These are phyloP conservation scores for Anableps anableps DNA, from an alignment of 2,797 vertebrate species.

Conservation along the genomic window DNA sequence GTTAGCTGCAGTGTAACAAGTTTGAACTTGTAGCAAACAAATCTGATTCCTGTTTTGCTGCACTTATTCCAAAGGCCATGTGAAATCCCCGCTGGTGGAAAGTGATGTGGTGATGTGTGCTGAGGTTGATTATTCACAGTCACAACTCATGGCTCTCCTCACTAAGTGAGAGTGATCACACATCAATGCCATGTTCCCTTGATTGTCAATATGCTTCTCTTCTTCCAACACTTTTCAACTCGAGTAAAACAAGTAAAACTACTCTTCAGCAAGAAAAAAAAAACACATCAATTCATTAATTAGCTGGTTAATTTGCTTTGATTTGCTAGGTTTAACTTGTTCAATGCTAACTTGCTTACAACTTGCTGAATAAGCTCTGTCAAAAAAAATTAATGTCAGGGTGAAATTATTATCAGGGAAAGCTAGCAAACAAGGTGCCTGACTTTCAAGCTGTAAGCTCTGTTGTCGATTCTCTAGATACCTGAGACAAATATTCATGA, in stretches of 20 bases:
- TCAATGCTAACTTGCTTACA: too few species aligned
- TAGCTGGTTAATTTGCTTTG: slow-evolving; percentile 22
- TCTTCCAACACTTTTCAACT: slow-evolving; percentile 29
- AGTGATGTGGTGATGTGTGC: slow-evolving; percentile 50
- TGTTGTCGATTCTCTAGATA: neutral
- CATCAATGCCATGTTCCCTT: slow-evolving; percentile 67
- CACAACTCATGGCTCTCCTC: slow-evolving; percentile 58
- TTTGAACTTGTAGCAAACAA: slow-evolving; percentile 37
- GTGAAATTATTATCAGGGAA: neutral
- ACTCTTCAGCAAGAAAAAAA: slow-evolving; percentile 24
- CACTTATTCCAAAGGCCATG: slow-evolving; percentile 34
- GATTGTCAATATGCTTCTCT: slow-evolving; percentile 61
- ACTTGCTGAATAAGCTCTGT: slow-evolving; percentile 6
- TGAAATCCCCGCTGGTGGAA: slow-evolving; percentile 41
- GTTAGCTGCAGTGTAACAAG: slow-evolving; percentile 4
- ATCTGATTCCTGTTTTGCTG: slow-evolving; percentile 45
- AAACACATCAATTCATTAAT: slow-evolving; percentile 29
- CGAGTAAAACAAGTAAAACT: slow-evolving; percentile 31
- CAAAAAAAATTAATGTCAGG: neutral
- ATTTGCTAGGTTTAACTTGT: neutral
- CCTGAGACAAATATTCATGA: too few species aligned
- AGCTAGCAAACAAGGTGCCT: neutral
- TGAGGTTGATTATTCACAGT: slow-evolving; percentile 67
- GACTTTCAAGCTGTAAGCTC: neutral
- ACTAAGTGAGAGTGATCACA: slow-evolving; percentile 72